These are phyloP conservation scores for Platorchestia sp. DNA, from an alignment of 1,140 invertebrate species.

Conservation along the genomic window DNA sequence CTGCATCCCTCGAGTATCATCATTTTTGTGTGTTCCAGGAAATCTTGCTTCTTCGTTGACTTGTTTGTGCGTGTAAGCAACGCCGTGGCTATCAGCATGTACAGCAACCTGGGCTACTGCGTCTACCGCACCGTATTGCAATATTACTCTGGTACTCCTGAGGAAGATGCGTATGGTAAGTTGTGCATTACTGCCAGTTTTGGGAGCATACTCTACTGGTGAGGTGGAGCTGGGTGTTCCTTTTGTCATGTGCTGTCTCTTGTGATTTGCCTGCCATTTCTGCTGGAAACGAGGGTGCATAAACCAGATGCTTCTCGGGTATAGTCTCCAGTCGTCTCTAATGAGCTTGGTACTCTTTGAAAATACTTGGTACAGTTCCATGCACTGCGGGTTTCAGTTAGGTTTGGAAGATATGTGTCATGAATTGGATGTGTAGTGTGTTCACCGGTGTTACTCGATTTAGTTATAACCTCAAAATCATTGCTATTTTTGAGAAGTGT, in stretches of 20 bases:
- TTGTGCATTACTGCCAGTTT: not conserved
- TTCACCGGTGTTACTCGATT: too few species aligned
- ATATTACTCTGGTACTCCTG: conserved; percentile 97
- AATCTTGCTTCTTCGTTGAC: conserved; percentile 98
- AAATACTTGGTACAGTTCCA: too few species aligned
- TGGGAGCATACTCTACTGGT: not conserved
- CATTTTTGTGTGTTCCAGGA: conserved; percentile 77
- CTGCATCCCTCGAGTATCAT: not conserved
- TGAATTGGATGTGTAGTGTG: too few species aligned
- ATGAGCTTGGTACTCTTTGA: too few species aligned
- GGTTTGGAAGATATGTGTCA: too few species aligned
- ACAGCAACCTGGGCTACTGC: conserved; percentile 95
- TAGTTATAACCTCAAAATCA: too few species aligned
- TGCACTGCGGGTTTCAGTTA: too few species aligned
- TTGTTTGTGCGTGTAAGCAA: conserved; percentile 98
- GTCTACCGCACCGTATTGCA: conserved; percentile 96
- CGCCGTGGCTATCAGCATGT: conserved; percentile 97
- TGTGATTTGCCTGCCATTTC: not conserved
- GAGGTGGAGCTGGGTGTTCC: not conserved
- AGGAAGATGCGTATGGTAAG: conserved; percentile 98
- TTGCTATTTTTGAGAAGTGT: too few species aligned
- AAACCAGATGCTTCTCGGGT: too few species aligned
- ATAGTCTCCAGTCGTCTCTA: too few species aligned
- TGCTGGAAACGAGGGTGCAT: not conserved
- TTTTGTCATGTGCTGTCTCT: not conserved